Conservation (phyloP, 2,888 invertebrate genomes). For the Harpagoxenus sublaevis region DNA sequence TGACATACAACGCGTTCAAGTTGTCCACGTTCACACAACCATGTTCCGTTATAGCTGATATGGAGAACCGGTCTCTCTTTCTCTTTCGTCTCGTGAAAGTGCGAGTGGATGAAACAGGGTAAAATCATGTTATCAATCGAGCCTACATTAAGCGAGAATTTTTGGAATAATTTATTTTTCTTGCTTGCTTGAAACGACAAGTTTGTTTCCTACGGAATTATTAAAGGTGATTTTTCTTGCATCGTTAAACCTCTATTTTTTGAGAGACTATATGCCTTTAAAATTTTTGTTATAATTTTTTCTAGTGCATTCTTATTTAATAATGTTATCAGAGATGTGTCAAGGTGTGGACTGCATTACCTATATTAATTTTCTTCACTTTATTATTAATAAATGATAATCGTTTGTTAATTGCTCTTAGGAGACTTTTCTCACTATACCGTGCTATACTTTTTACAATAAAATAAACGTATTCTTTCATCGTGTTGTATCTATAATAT, state of each 20-base stretch:
- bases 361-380: no score
- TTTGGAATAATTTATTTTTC: constrained; percentile 1
- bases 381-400: no score
- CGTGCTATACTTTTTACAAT: no score
- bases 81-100: constrained; percentile 72
- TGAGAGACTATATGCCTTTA: background rate
- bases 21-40: constrained; percentile 27
- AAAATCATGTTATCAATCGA: constrained; percentile 66
- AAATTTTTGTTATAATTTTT: background rate
- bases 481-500: no score
- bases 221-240: background rate
- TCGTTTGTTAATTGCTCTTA: no score
- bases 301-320: background rate
- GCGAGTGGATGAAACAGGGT: constrained; percentile 67
- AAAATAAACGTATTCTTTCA: no score
- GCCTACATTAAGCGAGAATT: constrained; percentile 7
- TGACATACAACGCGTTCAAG: constrained; percentile 50
- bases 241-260: background rate
- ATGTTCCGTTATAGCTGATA: constrained; percentile 58
- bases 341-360: no score
- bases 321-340: no score
- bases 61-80: constrained; percentile 70
- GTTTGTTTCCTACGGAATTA: background rate
- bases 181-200: background rate
- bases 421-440: no score